Percentiles rank a stretch among this genome's conserved stretches.
phyloP scores from a whole-genome alignment of 2,888 invertebrate genomes.

The Drosophila macrospina region DNA sequence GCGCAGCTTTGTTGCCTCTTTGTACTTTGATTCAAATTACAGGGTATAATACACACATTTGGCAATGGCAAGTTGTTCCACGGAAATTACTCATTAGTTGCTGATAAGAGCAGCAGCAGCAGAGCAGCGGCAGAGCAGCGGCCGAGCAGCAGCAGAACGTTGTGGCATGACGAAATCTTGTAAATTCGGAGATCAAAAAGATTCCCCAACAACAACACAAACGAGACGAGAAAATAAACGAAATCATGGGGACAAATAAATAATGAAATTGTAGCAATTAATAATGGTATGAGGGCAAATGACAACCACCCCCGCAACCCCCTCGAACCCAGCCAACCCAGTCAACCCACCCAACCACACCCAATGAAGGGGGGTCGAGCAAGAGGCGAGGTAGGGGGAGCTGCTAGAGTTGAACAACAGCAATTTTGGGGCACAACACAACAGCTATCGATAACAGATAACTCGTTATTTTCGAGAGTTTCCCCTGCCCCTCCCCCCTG shows the following conservation, averaged over 20 bases:
- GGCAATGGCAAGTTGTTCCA: conserved; percentile 59
- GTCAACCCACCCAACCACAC: not conserved
- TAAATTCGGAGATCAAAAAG: conserved; percentile 66
- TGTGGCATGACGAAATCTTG: conserved; percentile 72
- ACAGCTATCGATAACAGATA: conserved; percentile 47
- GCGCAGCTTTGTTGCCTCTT: too few relatives aligned
- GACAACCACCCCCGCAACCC: too few relatives aligned
- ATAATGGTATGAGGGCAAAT: conserved; percentile 53
- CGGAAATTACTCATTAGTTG: conserved; percentile 70
- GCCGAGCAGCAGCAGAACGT: not conserved
- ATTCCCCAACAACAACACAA: conserved; percentile 42
- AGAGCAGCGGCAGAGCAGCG: too few relatives aligned
- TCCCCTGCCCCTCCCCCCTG: not conserved
- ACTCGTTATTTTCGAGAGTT: conserved; percentile 8
- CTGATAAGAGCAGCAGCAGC: conserved; percentile 40
- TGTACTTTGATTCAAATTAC: too few relatives aligned
- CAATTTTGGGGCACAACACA: conserved; percentile 62
- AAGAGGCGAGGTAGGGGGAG: not conserved
- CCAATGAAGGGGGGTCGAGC: not conserved
- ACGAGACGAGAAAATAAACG: not conserved
- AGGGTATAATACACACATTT: too few relatives aligned
- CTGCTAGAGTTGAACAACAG: conserved; percentile 40
- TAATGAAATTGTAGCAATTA: conserved; percentile 79
- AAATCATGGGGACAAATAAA: conserved; percentile 22
- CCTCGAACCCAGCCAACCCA: too few relatives aligned